Evolutionary conservation across 2,797 vertebrate genomes (phyloP), one percentile per base, ranked within the genome.

Genomic region (Periophthalmus magnuspinnatus): DNA sequence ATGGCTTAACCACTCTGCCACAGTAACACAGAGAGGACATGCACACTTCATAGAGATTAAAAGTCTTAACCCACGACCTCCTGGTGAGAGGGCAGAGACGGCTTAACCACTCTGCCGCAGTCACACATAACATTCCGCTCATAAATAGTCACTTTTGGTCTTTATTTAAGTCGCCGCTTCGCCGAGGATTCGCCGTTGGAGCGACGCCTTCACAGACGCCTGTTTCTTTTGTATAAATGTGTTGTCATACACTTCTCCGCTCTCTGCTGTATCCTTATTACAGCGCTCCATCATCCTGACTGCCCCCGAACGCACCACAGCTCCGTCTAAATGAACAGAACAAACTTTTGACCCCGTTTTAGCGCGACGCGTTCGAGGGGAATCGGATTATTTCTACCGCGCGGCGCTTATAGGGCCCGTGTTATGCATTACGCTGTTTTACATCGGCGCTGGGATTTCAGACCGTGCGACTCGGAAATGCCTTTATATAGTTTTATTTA

Each of bases 171-270:
- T 2, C 33, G 10, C 13, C 8, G 33, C 33, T 38, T 60, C 2
- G 13, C 1, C 14, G 32, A 32, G 7, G 24, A 32, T 6, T 57
- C 24, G 16, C 3, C 56, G 6, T 32, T 1, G 24, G 55, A 10
- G 5, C 5, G 55, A 9, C 2, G 66, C 72, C 59, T 69, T 69
- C 79, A 72, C 74, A 74, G 64, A 77, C 81, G 75, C 67, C 65
- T 71, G 77, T 74, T 84, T 74, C 58, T 33, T 71, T 32, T 68
- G 65, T 83, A 86, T 88, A 82, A 86, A 86, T 86, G 83, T 58
- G 68, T 77, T 84, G 84, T 86, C 86, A 81, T 79, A 78, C 13
- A 76, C 84, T 90, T 89, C 83, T 85, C 71, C 60, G 76, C 88
- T 67, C 61, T 57, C 77, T 76, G 76, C 75, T 84, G 88, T 75